These are phyloP conservation scores for Oryzias javanicus DNA, from an alignment of 2,113 vertebrate species.

Conservation along the genomic window DNA sequence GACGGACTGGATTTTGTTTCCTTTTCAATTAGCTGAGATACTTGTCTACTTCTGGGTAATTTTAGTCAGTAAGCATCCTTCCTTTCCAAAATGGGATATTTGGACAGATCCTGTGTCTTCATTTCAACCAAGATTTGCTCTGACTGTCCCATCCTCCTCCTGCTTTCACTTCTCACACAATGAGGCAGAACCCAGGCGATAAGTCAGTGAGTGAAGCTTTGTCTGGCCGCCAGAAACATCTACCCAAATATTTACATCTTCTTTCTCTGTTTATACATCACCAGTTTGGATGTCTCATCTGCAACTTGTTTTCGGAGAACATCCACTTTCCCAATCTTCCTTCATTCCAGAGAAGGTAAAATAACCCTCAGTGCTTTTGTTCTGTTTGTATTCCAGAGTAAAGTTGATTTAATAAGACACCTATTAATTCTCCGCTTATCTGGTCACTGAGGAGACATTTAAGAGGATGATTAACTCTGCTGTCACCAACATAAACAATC, in stretches of 20 bases:
- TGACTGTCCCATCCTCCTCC: slow-evolving; percentile 66
- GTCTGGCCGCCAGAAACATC: slow-evolving; percentile 84
- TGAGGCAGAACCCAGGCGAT: slow-evolving; percentile 74
- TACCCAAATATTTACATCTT: slow-evolving; percentile 97
- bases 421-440: slow-evolving; percentile 65
- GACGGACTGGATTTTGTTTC: no score
- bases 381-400: slow-evolving; percentile 42
- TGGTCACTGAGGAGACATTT: slow-evolving; percentile 49
- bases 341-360: slow-evolving; percentile 54
- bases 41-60: no score
- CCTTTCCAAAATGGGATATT: no score
- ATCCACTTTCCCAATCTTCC: slow-evolving; percentile 68
- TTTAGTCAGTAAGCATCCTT: no score
- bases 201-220: slow-evolving; percentile 77
- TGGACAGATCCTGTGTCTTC: slow-evolving; percentile 61
- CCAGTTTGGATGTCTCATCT: slow-evolving; percentile 75
- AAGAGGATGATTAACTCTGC: slow-evolving; percentile 59
- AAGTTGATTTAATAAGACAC: slow-evolving; percentile 51
- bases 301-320: slow-evolving; percentile 77
- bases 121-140: slow-evolving; percentile 68
- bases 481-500: slow-evolving; percentile 47
- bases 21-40: no score
- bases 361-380: slow-evolving; percentile 22
- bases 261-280: slow-evolving; percentile 93
- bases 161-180: slow-evolving; percentile 71